Evolutionary conservation across 2,113 vertebrate species (phyloP), one percentile per base, ranked within the genome.

Genomic region (Poeciliopsis retropinna): DNA sequence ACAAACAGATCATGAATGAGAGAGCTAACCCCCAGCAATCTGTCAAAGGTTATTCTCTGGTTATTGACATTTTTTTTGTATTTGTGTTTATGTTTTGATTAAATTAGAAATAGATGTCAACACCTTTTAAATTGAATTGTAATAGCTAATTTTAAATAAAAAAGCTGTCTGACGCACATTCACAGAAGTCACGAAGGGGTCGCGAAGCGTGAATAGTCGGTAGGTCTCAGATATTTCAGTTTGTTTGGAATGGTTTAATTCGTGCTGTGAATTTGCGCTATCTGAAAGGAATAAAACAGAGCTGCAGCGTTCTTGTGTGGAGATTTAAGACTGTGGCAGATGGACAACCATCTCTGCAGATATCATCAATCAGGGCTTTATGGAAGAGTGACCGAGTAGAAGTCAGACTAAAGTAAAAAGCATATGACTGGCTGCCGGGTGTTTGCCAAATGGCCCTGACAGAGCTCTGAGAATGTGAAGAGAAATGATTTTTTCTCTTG

Each of bases 331-430:
- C 73, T 41, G 30, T 78, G 70, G 69, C 34, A 80, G 76, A 87
- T 89, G 81, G 79, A 85, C 80, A 82, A 67, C 82, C 65, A 81
- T 85, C 74, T 85, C 88, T 89, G 82, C 80, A 78, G 80, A 77
- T 63, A 70, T 85, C 75, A 79, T 88, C 80, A 85, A 84, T 91
- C 88, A 84, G 84, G 80, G 61, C 75, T 85, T 91, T 89, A 82
- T 84, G 74, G 76, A 80, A 54, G 81, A 82, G 72, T 64, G 73
- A 80, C 84, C 66, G 73, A 83, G 85, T 75, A 78, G 78, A 80
- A 89, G 83, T 84, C 86, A 72, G 72, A 87, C 75, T 44, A 60
- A 75, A 81, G 81, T 75, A 73, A 85, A 87, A 85, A 72, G 76
- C 76, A 69, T 79, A 87, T 77, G 83, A 85, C 83, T 79, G 75